Evolutionary conservation across 2,113 vertebrate species (phyloP), one percentile per base, ranked within the genome.

Genomic region (Oryzias curvinotus): DNA sequence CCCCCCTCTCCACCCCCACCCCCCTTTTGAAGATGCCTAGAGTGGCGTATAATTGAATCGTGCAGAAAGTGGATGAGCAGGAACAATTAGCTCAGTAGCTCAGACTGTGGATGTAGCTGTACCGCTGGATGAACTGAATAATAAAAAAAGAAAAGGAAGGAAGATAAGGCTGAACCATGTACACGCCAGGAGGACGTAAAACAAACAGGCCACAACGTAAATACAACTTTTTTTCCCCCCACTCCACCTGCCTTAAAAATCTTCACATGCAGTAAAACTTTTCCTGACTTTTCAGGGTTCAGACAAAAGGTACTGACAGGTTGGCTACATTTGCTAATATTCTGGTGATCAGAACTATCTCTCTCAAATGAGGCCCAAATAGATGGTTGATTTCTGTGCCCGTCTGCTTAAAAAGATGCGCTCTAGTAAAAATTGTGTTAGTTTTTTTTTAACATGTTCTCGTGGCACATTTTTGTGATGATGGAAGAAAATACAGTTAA

Each of bases 21-120:
- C 57, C 48, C 52, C 56, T 66, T 67, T 69, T 61, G 68, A 87
- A 81, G 61, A 72, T 85, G 87, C 75, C 82, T 87, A 91, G 82
- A 88, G 87, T 85, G 85, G 88, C 88, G 86, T 88, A 89, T 91
- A 86, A 92, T 93, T 70, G 83, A 78, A 88, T 87, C 90, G 10
- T 85, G 91, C 90, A 84, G 90, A 88, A 85, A 85, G 82, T 49
- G 64, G 59, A 76, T 23, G 47, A 90, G 87, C 90, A 84, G 78
- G 87, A 92, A 90, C 19, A 85, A 93, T 89, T 87, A 89, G 73
- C 44, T 82, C 85, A 84, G 88, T 87, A 72, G 81, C 77, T 87
- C 78, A 88, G 81, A 87, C 82, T 77, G 82, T 78, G 86, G 82
- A 89, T 85, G 79, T 82, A 72, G 73, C 80, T 86, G 79, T 83